Evolutionary conservation across 2,113 vertebrate species (phyloP).

Genomic region (Cromileptes altivelis): DNA sequence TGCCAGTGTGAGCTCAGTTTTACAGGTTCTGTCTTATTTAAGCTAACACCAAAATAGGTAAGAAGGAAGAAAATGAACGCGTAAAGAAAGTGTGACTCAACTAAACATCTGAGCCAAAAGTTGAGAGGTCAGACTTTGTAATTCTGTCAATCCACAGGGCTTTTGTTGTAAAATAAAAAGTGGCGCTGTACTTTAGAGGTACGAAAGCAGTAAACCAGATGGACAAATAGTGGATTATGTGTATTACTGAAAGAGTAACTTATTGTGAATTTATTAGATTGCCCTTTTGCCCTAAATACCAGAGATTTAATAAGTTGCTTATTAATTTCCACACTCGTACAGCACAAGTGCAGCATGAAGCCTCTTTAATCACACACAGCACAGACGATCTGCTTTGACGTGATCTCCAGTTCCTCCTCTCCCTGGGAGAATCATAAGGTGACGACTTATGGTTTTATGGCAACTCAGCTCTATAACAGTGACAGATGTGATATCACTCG

Average conservation of each 20-base stretch:
- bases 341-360: neutral
- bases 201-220: constrained; percentile 34
- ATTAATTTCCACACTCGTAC: constrained; percentile 4
- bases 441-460: constrained; percentile 49
- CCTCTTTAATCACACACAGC: constrained; percentile 24
- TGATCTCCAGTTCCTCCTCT: constrained; percentile 21
- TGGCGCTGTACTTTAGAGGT: neutral
- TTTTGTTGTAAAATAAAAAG: constrained; percentile 34
- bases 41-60: constrained; percentile 48
- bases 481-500: constrained; percentile 69
- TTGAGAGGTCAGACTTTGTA: constrained; percentile 1
- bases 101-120: constrained; percentile 1
- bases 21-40: constrained; percentile 57
- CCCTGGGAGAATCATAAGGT: constrained; percentile 24
- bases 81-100: constrained; percentile 40
- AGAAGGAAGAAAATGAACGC: constrained; percentile 4
- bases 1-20: constrained; percentile 53
- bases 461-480: constrained; percentile 31
- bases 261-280: constrained; percentile 17
- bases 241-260: constrained; percentile 25
- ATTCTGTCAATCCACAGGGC: constrained; percentile 25
- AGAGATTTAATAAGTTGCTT: neutral
- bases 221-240: constrained; percentile 22
- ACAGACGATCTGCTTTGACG: constrained; percentile 23
- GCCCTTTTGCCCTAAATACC: neutral